Conservation (phyloP, 2,797 vertebrate genomes). For the Limosa lapponica region DNA sequence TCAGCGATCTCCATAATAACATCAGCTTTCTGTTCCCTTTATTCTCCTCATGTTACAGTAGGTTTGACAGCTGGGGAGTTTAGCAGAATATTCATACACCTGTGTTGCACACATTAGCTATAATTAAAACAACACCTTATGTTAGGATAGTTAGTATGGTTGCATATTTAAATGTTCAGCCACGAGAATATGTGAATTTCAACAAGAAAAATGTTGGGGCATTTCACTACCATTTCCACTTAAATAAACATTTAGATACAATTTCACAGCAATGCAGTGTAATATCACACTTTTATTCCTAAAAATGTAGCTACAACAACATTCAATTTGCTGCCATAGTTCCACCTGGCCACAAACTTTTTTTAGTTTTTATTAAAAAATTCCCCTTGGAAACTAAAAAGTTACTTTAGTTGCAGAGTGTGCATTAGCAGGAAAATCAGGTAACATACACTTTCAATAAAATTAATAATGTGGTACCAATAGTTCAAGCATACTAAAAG, state of each 20-base stretch:
- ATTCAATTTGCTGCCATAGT: neutral
- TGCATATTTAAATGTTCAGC: neutral
- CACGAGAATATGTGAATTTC: neutral
- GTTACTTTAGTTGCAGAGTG: neutral
- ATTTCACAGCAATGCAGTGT: neutral
- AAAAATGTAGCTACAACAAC: neutral
- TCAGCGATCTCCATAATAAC: neutral
- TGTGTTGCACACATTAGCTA: neutral
- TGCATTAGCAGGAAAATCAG: neutral
- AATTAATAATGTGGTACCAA: neutral
- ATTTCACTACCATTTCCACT: neutral
- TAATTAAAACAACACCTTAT: neutral
- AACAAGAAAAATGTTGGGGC: neutral
- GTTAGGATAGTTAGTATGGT: neutral
- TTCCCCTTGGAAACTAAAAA: neutral
- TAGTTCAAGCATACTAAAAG: neutral
- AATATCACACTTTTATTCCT: neutral
- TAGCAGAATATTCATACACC: neutral
- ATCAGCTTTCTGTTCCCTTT: neutral
- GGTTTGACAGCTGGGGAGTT: neutral
- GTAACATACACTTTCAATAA: neutral
- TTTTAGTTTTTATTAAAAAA: neutral
- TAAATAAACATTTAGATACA: neutral
- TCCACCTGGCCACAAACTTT: neutral
- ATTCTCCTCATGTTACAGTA: neutral